These are phyloP conservation scores for Lordiphosa clarofinis DNA, from an alignment of 1,140 invertebrate genomes.

Conservation along the genomic window DNA sequence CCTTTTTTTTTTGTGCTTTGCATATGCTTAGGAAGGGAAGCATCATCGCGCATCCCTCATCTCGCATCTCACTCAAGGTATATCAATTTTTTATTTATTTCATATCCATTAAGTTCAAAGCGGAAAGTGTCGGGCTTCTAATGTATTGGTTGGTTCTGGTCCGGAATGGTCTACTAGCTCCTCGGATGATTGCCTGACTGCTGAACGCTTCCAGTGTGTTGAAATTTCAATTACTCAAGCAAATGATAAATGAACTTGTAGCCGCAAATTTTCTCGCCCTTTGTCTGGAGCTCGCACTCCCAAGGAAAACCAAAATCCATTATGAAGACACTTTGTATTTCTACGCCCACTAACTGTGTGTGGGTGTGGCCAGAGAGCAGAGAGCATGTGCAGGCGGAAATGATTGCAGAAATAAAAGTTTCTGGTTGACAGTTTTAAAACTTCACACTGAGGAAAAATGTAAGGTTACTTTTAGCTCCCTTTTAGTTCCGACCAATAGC, in stretches of 20 bases:
- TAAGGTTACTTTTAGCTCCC: no score
- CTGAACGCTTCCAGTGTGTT: slow-evolving; percentile 40
- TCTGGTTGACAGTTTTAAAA: slow-evolving; percentile 14
- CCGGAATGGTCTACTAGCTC: slow-evolving; percentile 15
- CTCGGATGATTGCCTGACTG: slow-evolving; percentile 48
- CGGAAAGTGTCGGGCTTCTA: slow-evolving; percentile 66
- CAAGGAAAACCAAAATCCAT: slow-evolving; percentile 53
- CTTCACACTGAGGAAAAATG: no score
- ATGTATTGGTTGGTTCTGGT: slow-evolving; percentile 56
- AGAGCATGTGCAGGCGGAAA: slow-evolving; percentile 26
- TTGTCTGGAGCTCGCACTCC: slow-evolving; percentile 30
- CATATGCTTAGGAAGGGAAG: slow-evolving; percentile 35
- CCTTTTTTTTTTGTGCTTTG: slow-evolving; percentile 31
- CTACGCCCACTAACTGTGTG: slow-evolving; percentile 63
- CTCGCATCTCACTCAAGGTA: slow-evolving; percentile 26
- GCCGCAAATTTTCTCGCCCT: slow-evolving; percentile 72
- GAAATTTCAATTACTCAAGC: slow-evolving; percentile 77
- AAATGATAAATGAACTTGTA: slow-evolving; percentile 76
- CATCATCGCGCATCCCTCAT: slow-evolving; percentile 14
- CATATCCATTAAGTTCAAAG: slow-evolving; percentile 77
- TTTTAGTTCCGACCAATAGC: no score
- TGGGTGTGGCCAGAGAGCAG: slow-evolving; percentile 46
- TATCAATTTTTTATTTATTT: slow-evolving; percentile 75
- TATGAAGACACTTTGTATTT: slow-evolving; percentile 63
- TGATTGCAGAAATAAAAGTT: slow-evolving; percentile 24